Evolutionary conservation across 2,113 vertebrate genomes (phyloP), one percentile per base, ranked within the genome.

Genomic region (Mustela nigripes): DNA sequence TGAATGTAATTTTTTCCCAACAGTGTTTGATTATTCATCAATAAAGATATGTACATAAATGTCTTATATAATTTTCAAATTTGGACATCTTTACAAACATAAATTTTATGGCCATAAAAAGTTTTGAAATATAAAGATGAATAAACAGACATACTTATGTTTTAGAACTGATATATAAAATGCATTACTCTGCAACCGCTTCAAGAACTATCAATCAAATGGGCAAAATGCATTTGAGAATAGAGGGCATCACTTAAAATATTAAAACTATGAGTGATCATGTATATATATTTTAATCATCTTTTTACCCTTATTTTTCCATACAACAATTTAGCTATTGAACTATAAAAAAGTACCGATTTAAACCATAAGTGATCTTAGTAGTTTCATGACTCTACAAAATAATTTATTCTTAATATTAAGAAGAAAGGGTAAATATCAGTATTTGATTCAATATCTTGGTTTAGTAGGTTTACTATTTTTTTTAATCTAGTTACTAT

Each of bases 341-440:
- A 83, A 85, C 69, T 91, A 60, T 11, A 11, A 76, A 92, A 63
- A 63, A 82, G 19, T 92, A 53, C 9, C 24, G 0, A 12, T n/a
- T 5, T 33, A 94, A 92, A 63, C 15, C 6, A 71, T 76, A 50
- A 50, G 19, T 4, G 60, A 11, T 21, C 45, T 94, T 93, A 79
- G 76, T 81, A 7, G 1, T 2, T 83, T 71, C 10, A 21, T 53
- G 33, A 83, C 7, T 73, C 7, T 62, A 7, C n/a, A 76, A 87
- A 79, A 6, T 56, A 88, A 95, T 81, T 82, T 76, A 94, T 65
- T 97, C 11, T 85, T 88, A 95, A 67, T 91, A 76, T 26, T 62
- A 84, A 81, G 53, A 74, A 24, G 7, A 94, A 93, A 26, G 22
- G 4, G 56, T 89, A 81, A 69, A 83, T 50, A 87, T 90, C 63